Evolutionary conservation across 2,888 invertebrate genomes (phyloP), one percentile per base, ranked within the genome.

Genomic region (Rhodophaea formosa): DNA sequence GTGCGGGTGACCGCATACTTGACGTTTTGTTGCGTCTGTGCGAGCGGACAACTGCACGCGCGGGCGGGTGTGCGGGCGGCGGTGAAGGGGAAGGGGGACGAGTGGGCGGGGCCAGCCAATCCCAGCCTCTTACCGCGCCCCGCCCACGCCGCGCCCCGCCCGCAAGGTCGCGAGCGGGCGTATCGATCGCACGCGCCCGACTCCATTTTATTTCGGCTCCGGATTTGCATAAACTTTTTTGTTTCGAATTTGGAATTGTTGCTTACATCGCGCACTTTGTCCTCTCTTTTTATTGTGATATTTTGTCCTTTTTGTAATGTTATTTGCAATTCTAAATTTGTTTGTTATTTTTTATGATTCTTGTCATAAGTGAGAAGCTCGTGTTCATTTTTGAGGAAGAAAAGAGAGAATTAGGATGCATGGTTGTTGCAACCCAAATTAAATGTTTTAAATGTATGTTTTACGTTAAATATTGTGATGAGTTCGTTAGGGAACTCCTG

Each of bases 181-280:
- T 88, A 89, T 90, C 88, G 91, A 90, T 91, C 91, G 88, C 83
- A 86, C 86, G 86, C 88, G 86, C 80, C 65, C 76, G 88, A 87
- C 88, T 88, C 89, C 91, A 91, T 91, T 91, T 90, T 90, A 90
- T 89, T 89, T 88, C 83, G 84, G 82, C 80, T 86, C 76, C 80
- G 75, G 83, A 90, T 91, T 90, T 90, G 90, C 90, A 90, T 91
- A 88, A 86, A 83, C 79, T 85, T 86, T 85, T 87, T 88, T 85
- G 82, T 86, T 84, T 82, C 79, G 73, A 82, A 80, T 86, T 84
- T 82, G 78, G 74, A 82, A 80, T 83, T 78, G 77, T 76, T 75
- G 72, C 73, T 77, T 74, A 72, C 68, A 74, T 69, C 68, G 65
- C 69, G 70, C 66, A 70, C 69, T 70, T 69, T 62, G 67, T 69